phyloP scores from a whole-genome alignment of 2,113 vertebrate species.

The Petaurus breviceps region DNA sequence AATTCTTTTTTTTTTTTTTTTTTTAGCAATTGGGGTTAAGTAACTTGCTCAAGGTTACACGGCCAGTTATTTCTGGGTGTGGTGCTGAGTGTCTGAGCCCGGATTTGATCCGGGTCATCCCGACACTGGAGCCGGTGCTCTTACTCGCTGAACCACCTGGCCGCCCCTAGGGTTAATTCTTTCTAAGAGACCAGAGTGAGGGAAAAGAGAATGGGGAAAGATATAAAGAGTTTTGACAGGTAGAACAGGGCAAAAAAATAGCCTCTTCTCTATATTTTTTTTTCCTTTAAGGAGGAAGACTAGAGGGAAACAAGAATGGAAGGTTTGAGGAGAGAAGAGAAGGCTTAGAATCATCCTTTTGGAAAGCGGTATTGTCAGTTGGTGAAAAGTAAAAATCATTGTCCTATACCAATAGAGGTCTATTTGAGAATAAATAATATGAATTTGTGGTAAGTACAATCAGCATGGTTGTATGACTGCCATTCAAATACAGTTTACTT shows the following conservation, averaged over 20 bases:
- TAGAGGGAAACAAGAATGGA: background rate
- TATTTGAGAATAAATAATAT: background rate
- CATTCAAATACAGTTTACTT: background rate
- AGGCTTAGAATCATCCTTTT: background rate
- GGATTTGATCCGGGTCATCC: too few species aligned
- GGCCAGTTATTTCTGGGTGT: too few species aligned
- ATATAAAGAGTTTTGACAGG: background rate
- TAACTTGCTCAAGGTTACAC: too few species aligned
- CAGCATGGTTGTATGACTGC: background rate
- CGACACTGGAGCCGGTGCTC: too few species aligned
- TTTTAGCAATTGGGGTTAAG: too few species aligned
- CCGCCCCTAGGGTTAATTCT: background rate
- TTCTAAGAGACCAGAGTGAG: background rate
- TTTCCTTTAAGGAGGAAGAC: background rate
- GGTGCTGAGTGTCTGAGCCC: too few species aligned
- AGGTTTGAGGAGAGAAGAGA: background rate
- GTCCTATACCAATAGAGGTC: background rate
- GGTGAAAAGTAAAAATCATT: background rate
- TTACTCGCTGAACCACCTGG: too few species aligned
- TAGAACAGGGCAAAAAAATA: background rate
- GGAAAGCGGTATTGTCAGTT: background rate
- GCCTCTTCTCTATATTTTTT: background rate
- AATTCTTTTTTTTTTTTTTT: too few species aligned
- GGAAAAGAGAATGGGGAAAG: background rate
- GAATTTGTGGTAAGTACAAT: background rate